Evolutionary conservation across 2,888 invertebrate genomes (phyloP), one percentile per base, ranked within the genome.

Genomic region (Temnothorax ravouxi): DNA sequence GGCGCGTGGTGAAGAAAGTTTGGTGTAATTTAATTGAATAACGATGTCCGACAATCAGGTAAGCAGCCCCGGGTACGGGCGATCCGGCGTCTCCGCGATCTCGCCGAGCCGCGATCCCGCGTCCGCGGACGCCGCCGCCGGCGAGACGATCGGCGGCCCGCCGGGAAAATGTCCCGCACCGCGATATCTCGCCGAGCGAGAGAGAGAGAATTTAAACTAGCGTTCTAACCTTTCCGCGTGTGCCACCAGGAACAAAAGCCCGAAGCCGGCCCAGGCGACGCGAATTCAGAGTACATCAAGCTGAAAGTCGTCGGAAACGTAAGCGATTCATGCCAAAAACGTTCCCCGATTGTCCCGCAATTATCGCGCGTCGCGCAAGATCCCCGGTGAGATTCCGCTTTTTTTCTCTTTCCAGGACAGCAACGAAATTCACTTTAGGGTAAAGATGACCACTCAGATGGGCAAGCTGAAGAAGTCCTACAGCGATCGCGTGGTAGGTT

Each of bases 381-480:
- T 29, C 18, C n/a, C 4, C 54, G 18, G 2, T 54, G 5, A 67
- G 1, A 25, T 59, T 77, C 67, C 41, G 13, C 67, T 56, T 67
- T 21, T 1, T 56, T 67, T 29, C 76, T 66, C 66, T 92, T 94
- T 54, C 15, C 94, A 96, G 95, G 96, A 96, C 93, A 95, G 96
- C 89, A 97, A 97, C 93, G 97, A 97, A 95, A 97, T 97, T 85
- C 97, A 97, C 93, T 97, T 97, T 94, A 96, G 97, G 92, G 97
- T 97, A 77, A 97, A 97, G 94, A 96, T 96, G 96, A 96, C 97
- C 71, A 97, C 97, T 75, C 96, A 96, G 91, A 97, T 97, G 96
- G 96, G 96, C 44, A 97, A 97, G 94, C 95, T 97, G 89, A 97
- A 97, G 94, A 97, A 97, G 93, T 96, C 96, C 0, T 97, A 97